Evolutionary conservation across 2,797 vertebrate genomes (phyloP).

Genomic region (Acipenser transmontanus): DNA sequence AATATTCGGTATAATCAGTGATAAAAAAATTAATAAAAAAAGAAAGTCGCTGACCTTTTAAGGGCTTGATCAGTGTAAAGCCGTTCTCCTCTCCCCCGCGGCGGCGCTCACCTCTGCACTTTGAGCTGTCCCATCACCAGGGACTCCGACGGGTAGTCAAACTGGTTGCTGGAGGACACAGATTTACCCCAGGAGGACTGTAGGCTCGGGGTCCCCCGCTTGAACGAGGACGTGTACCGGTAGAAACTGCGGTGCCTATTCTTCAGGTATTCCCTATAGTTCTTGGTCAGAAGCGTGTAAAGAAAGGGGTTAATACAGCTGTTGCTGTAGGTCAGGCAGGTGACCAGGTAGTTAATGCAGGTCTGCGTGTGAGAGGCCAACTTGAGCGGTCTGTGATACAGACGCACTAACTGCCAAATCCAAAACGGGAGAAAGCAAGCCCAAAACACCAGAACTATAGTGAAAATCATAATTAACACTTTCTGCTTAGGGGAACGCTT

Average conservation of each 20-base stretch:
- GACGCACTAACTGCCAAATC: conserved; percentile 83
- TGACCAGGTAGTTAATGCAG: conserved; percentile 85
- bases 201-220: conserved; percentile 72
- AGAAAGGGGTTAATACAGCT: conserved; percentile 79
- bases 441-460: conserved; percentile 85
- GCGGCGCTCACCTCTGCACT: conserved; percentile 49
- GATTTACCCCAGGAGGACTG: conserved; percentile 78
- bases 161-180: conserved; percentile 77
- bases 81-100: too few relatives aligned
- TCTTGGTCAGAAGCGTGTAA: conserved; percentile 75
- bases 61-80: too few relatives aligned
- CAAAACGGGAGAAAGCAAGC: conserved; percentile 86
- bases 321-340: conserved; percentile 75
- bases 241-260: conserved; percentile 79
- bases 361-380: conserved; percentile 74
- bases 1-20: too few relatives aligned
- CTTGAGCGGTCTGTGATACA: conserved; percentile 70
- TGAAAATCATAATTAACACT: conserved; percentile 82
- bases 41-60: too few relatives aligned
- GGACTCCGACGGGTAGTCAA: conserved; percentile 72
- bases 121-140: conserved; percentile 72
- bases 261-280: conserved; percentile 73
- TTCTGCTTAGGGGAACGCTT: conserved; percentile 77
- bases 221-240: conserved; percentile 81
- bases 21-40: too few relatives aligned